Base-by-base conservation (phyloP, 2,888 invertebrate genomes). In the Drosophila prolongata region DNA sequence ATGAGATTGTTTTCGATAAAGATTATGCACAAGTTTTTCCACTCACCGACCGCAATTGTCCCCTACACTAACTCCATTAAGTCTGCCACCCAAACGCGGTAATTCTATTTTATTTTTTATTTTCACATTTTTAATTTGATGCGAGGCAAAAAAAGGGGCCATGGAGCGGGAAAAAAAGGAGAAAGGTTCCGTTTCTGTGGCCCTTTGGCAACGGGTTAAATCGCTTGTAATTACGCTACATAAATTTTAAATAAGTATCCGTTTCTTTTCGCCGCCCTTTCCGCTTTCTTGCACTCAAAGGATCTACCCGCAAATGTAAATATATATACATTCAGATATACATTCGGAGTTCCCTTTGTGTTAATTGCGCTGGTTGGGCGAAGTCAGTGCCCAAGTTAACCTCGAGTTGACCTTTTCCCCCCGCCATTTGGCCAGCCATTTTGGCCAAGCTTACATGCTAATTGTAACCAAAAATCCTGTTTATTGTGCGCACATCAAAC, bases 161-260 rank as follows among this genome's bases (percentile, higher is more conserved):
- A 24, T 4, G 24, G 24, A 24, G 24, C 24, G 24, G 13, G 47
- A 11, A 37, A 37, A 53, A 19, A 44, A 44, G 69, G 37, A 11
- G 19, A 50, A 53, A 19, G 58, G 61, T 42, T 56, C 24, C 34
- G 38, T 62, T 61, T 46, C 54, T 44, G 53, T 30, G 37, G 14
- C 66, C 74, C 70, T 67, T 71, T 67, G 67, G 78, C 80, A 83
- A 75, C 75, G 89, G 85, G 77, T 76, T 89, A 89, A 89, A 89
- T 87, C 89, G 89, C 78, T 86, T 87, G 89, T 87, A 87, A 87
- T 87, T 87, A 87, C 87, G 88, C 89, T 77, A 88, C 87, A 87
- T 87, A 87, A 87, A 87, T 87, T 89, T 87, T 82, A 88, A 89
- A 87, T 86, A 86, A 86, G 89, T 88, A 86, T 88, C 87, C 85